Evolutionary conservation across 2,888 invertebrate species (phyloP).

Genomic region (Adelphocoris suturalis): DNA sequence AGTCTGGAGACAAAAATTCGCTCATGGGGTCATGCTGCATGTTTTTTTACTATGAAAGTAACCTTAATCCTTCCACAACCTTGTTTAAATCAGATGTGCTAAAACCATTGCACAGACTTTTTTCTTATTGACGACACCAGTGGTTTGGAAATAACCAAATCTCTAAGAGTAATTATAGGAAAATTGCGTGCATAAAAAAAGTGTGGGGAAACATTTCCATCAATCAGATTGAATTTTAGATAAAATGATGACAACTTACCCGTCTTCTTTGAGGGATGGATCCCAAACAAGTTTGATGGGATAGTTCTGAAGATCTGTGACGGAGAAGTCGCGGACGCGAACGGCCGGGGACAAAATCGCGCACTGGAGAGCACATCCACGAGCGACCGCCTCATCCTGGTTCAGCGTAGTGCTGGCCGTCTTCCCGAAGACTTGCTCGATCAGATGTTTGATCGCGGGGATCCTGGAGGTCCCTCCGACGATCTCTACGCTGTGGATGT

Average conservation of each 20-base stretch:
- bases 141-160: too few species aligned
- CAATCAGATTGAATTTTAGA: too few species aligned
- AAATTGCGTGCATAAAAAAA: too few species aligned
- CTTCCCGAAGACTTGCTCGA: conserved; percentile 92
- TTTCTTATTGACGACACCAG: too few species aligned
- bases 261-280: conserved; percentile 82
- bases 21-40: too few species aligned
- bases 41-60: too few species aligned
- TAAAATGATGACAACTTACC: conserved; percentile 78
- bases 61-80: too few species aligned
- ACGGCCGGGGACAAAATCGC: conserved; percentile 98
- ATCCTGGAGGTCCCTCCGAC: conserved; percentile 97
- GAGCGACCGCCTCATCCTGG: conserved; percentile 97
- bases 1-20: too few species aligned
- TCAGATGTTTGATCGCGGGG: conserved; percentile 93
- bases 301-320: conserved; percentile 95
- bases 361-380: conserved; percentile 96
- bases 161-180: too few species aligned
- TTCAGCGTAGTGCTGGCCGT: conserved; percentile 96
- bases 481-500: conserved; percentile 96
- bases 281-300: conserved; percentile 92
- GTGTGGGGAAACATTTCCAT: too few species aligned
- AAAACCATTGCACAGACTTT: too few species aligned
- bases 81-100: too few species aligned
- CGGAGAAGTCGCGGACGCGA: conserved; percentile 95